Conservation (phyloP, 2,113 vertebrate species). For the Microcebus jonahi region DNA sequence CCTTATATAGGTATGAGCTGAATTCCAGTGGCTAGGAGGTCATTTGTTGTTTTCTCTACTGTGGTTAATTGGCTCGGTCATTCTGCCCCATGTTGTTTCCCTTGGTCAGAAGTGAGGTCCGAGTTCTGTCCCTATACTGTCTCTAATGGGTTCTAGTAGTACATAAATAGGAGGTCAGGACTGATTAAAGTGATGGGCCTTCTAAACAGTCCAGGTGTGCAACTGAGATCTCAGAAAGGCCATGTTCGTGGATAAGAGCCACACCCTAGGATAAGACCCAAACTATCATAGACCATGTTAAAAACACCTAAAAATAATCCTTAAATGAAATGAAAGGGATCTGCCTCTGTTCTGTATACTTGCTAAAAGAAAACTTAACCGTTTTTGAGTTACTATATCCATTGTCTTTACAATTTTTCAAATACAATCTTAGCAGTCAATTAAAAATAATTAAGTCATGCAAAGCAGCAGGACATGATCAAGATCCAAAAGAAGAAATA, state of each 20-base stretch:
- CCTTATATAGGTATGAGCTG: no score
- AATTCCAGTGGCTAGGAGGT: no score
- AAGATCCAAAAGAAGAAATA: neutral
- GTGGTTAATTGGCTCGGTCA: no score
- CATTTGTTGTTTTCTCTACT: no score
- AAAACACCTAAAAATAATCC: neutral
- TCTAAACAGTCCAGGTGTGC: neutral
- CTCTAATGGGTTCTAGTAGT: neutral
- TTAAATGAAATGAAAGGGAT: neutral
- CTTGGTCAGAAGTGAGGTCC: no score
- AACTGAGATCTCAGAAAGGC: neutral
- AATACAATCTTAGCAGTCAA: neutral
- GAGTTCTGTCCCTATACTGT: no score
- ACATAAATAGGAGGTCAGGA: neutral
- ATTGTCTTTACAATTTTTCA: neutral
- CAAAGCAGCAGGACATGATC: neutral
- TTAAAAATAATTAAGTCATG: neutral
- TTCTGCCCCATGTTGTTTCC: no score
- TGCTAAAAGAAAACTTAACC: neutral
- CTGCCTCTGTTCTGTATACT: neutral
- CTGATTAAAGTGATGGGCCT: neutral
- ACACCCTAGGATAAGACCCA: neutral
- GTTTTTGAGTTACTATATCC: neutral
- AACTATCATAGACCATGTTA: neutral
- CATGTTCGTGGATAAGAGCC: neutral